A percentile compares a stretch with the other conserved stretches of the same genome.
phyloP scores from a whole-genome alignment of 1,140 invertebrate species.

The Drosophila carrolli region DNA sequence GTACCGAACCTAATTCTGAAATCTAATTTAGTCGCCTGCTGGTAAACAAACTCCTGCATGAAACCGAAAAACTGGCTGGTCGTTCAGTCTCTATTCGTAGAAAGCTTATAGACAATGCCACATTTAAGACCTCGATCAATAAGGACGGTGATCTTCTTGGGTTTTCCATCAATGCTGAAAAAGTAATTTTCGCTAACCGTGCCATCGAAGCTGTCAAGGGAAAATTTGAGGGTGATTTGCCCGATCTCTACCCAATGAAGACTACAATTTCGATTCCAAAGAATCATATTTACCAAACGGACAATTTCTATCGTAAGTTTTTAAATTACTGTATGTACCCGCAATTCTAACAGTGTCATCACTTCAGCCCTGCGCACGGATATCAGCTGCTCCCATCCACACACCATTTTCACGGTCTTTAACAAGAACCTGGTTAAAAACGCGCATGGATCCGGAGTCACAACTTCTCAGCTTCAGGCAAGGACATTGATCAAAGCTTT shows the following conservation, averaged over 20 bases:
- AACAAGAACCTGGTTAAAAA: conserved; percentile 88
- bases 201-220: conserved; percentile 87
- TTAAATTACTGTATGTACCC: background rate
- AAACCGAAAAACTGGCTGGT: conserved; percentile 88
- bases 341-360: background rate
- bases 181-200: conserved; percentile 88
- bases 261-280: conserved; percentile 88
- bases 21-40: conserved; percentile 88
- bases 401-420: conserved; percentile 90
- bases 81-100: conserved; percentile 85
- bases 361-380: conserved; percentile 86
- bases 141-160: conserved; percentile 88
- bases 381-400: conserved; percentile 86
- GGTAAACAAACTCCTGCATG: conserved; percentile 89
- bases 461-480: conserved; percentile 87
- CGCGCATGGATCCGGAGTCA: conserved; percentile 88
- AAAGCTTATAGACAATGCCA: conserved; percentile 86
- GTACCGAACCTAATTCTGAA: conserved; percentile 18
- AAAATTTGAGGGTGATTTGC: conserved; percentile 86
- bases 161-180: conserved; percentile 88
- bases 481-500: conserved; percentile 90
- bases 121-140: conserved; percentile 86
- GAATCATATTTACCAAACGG: conserved; percentile 87
- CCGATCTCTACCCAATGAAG: conserved; percentile 90
- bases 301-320: conserved; percentile 90